Base-by-base conservation (phyloP, 2,797 vertebrate genomes). In the Takifugu ocellatus region DNA sequence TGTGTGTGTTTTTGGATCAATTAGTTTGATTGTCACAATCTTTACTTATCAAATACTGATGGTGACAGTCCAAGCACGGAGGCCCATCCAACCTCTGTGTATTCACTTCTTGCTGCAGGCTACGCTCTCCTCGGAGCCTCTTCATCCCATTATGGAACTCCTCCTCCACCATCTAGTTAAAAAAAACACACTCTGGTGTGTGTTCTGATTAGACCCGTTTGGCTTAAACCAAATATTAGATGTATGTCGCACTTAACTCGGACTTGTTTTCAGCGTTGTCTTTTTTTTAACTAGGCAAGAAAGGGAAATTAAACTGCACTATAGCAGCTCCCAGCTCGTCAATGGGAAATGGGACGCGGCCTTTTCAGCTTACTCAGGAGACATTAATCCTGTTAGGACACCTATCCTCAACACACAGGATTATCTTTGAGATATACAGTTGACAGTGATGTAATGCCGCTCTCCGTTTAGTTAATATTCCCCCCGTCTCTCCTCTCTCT, bases 361-460 rank as follows among this genome's bases (percentile, higher is more conserved):
- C 65, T 59, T 25, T 61, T 54, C 7, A 59, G 57, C 49, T 61
- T 57, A 54, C 33, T 68, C 59, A 26, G 63, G 49, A 42, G 51
- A 47, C 49, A 61, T 61, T 85, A 77, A 82, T 86, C 77, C 73
- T 63, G 68, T 83, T 79, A 79, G 5, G 6, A 26, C 39, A 16
- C 43, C 59, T 64, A 61, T 44, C 70, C 65, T 71, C 62, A 46
- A 50, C 55, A 74, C 50, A 61, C 47, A 26, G 60, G 84, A 81
- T 87, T 80, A 82, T 57, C 29, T 47, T 75, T 59, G 59, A 57
- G 29, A 65, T 76, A 62, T 47, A 54, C 25, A 68, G 68, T 65
- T 61, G 66, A 59, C 60, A 63, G 56, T 62, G 59, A 9, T 75
- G 74, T 11, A 43, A 49, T 29, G 54, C 12, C 8, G 25, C 36